A percentile compares a stretch with the other conserved stretches of the same genome.
These are phyloP conservation scores for Apaloderma vittatum DNA, from an alignment of 2,113 vertebrate species.

Conservation along the genomic window DNA sequence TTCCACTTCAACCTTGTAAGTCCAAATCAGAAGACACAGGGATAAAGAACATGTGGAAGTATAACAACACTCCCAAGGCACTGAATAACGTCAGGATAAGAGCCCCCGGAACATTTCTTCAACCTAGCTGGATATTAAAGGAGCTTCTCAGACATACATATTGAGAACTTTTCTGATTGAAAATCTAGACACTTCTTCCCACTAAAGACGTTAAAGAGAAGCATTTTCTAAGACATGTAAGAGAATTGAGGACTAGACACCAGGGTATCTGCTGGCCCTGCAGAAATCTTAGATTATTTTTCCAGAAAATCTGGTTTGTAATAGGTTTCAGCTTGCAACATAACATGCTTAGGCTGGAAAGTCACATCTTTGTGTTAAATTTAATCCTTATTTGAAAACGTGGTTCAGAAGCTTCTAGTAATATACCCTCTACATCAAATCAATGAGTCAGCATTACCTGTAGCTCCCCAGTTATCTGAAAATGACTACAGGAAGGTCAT, in stretches of 20 bases:
- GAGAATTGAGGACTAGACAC: background rate
- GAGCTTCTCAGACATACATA: background rate
- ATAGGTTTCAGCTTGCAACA: background rate
- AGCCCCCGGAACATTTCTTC: background rate
- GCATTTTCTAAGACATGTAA: background rate
- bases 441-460: background rate
- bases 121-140: background rate
- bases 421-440: background rate
- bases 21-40: background rate
- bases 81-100: background rate
- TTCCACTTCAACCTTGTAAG: background rate
- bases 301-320: background rate
- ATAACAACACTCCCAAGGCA: background rate
- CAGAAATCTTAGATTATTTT: background rate
- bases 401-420: fast-evolving
- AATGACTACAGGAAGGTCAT: background rate
- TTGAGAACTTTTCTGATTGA: background rate
- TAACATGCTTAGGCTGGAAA: background rate
- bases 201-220: background rate
- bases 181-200: background rate
- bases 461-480: background rate
- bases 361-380: background rate
- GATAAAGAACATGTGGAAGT: background rate
- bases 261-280: background rate
- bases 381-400: background rate